A percentile compares a stretch with the other conserved stretches of the same genome.
Conservation (phyloP, 1,140 invertebrate genomes). For the Anthonomus grandis region DNA sequence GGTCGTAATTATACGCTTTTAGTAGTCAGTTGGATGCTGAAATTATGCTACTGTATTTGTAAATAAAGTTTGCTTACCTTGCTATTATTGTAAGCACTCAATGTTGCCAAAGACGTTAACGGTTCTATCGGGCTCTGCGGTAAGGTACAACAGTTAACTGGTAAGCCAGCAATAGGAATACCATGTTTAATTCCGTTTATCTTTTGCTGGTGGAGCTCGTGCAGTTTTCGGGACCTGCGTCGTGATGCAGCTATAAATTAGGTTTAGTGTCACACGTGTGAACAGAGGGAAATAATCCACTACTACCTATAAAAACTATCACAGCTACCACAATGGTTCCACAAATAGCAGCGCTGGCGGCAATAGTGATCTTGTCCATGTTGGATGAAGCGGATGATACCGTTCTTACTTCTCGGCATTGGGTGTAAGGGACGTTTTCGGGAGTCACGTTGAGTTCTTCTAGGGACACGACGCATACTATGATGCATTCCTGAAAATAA, state of each 20-base stretch:
- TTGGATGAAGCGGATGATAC: constrained; percentile 76
- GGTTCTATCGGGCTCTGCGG: constrained; percentile 68
- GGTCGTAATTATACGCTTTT: too few relatives aligned
- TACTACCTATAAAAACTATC: constrained; percentile 70
- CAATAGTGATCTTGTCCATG: constrained; percentile 93
- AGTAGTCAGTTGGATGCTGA: too few relatives aligned
- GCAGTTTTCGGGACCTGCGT: constrained; percentile 69
- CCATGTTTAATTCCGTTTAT: constrained; percentile 58
- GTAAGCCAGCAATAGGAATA: constrained; percentile 64
- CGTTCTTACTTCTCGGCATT: constrained; percentile 85
- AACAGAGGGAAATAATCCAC: neutral
- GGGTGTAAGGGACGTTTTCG: constrained; percentile 77
- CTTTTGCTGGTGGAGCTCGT: constrained; percentile 67
- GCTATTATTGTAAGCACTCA: constrained; percentile 76
- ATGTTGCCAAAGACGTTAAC: constrained; percentile 73
- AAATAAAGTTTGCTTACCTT: constrained; percentile 59
- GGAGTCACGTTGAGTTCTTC: constrained; percentile 83
- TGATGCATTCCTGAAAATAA: constrained; percentile 75
- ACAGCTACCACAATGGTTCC: constrained; percentile 87
- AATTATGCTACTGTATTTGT: too few relatives aligned
- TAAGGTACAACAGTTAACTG: constrained; percentile 71
- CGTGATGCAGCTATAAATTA: constrained; percentile 60
- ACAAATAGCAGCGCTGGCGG: constrained; percentile 87
- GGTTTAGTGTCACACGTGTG: neutral
- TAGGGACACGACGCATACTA: constrained; percentile 86